Percentiles rank a stretch among this genome's conserved stretches.
Conservation (phyloP, 2,888 invertebrate genomes). For the Pachycephus smyrnensis region DNA sequence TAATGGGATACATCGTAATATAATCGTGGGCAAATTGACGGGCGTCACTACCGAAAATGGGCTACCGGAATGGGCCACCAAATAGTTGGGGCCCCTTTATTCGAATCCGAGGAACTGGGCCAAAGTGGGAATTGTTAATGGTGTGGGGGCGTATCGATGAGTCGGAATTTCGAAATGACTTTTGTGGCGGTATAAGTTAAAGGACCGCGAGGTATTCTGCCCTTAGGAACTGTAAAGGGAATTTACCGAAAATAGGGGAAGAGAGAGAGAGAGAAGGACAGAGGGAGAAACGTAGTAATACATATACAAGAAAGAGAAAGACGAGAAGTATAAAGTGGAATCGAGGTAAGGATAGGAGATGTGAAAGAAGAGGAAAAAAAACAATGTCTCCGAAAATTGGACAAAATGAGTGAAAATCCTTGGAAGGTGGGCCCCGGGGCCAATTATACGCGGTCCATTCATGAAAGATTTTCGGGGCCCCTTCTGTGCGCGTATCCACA, state of each 20-base stretch:
- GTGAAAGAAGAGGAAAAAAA: constrained; percentile 26
- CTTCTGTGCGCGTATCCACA: background rate
- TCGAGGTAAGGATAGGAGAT: background rate
- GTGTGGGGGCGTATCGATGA: background rate
- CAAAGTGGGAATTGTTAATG: background rate
- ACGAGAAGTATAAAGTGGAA: background rate
- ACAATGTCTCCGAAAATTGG: constrained; percentile 51
- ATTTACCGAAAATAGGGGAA: background rate
- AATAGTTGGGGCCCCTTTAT: background rate
- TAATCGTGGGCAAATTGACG: constrained; percentile 8
- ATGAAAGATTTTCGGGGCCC: constrained; percentile 22
- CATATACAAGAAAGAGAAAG: background rate
- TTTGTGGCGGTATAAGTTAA: background rate
- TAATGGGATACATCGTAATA: background rate
- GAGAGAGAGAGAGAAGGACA: background rate
- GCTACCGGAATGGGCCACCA: constrained; percentile 5
- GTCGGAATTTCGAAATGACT: background rate
- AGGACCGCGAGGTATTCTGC: background rate
- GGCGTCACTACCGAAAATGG: constrained; percentile 16
- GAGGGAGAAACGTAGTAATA: background rate
- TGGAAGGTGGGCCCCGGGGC: constrained; percentile 29
- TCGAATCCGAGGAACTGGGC: background rate
- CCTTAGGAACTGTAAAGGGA: background rate
- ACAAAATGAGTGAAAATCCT: constrained; percentile 54
- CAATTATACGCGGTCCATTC: constrained; percentile 47